A percentile compares a stretch with the other conserved stretches of the same genome.
These are phyloP conservation scores for Propithecus deckenii DNA, from an alignment of 2,797 vertebrate species.

Conservation along the genomic window DNA sequence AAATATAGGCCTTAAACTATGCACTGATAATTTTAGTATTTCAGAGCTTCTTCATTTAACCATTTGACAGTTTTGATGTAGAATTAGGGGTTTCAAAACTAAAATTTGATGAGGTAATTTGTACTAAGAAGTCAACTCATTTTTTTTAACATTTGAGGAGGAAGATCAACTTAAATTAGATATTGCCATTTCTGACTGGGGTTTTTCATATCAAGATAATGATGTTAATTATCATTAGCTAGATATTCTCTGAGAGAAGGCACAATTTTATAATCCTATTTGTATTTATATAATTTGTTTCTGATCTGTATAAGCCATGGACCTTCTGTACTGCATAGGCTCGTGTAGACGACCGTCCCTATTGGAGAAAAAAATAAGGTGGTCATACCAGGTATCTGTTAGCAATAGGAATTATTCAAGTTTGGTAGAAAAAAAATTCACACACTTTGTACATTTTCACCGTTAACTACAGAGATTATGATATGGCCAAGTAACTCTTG, in stretches of 20 bases:
- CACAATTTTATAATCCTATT: neutral
- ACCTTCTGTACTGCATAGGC: neutral
- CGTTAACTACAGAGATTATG: neutral
- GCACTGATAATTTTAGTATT: neutral
- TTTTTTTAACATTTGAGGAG: neutral
- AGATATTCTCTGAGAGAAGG: neutral
- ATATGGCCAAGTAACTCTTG: neutral
- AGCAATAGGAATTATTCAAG: neutral
- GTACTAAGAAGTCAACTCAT: neutral
- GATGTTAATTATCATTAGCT: neutral
- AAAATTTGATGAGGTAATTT: constrained; percentile 10
- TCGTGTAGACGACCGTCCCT: neutral
- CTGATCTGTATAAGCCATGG: neutral
- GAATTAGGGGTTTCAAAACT: neutral
- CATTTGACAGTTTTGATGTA: neutral
- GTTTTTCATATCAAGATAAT: neutral
- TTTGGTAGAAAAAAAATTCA: neutral
- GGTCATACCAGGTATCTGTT: neutral
- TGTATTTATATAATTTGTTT: constrained; percentile 14
- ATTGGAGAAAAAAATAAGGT: neutral
- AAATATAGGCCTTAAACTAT: neutral
- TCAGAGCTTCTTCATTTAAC: neutral
- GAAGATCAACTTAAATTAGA: neutral
- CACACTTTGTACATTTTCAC: neutral
- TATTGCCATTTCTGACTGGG: neutral